phyloP scores from a whole-genome alignment of 2,888 invertebrate genomes.

The Notocelia uddmanniana region DNA sequence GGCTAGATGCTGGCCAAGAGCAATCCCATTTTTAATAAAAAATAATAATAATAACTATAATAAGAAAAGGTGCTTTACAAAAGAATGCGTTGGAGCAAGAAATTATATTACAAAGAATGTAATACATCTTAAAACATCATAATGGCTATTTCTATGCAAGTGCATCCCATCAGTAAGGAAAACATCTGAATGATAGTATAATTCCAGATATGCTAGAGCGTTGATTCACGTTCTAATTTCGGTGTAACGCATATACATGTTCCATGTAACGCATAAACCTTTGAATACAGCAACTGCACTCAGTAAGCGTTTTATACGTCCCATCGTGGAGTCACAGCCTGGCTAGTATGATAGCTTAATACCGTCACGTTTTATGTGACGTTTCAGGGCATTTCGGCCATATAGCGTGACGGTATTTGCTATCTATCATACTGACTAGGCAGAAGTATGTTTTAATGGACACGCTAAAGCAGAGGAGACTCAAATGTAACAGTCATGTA shows the following conservation, averaged over 20 bases:
- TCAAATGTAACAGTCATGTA: background rate
- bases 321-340: background rate
- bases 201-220: constrained; percentile 65
- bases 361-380: too few relatives aligned
- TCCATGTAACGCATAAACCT: too few relatives aligned
- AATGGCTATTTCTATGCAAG: constrained; percentile 53
- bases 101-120: constrained; percentile 18
- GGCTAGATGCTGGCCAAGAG: too few relatives aligned
- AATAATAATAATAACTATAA: too few relatives aligned
- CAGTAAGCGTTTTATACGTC: background rate
- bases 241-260: background rate
- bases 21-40: too few relatives aligned
- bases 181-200: constrained; percentile 55
- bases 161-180: constrained; percentile 63
- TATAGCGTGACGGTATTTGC: too few relatives aligned
- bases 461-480: background rate
- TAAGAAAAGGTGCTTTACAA: constrained; percentile 42
- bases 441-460: background rate
- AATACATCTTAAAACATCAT: constrained; percentile 46
- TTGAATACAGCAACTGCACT: background rate
- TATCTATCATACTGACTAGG: too few relatives aligned
- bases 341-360: too few relatives aligned
- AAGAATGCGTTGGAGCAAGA: constrained; percentile 28
- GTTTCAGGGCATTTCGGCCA: too few relatives aligned
- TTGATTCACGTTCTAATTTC: background rate